Evolutionary conservation across 2,113 vertebrate species (phyloP), one percentile per base, ranked within the genome.

Genomic region (Copsychus sechellarum): DNA sequence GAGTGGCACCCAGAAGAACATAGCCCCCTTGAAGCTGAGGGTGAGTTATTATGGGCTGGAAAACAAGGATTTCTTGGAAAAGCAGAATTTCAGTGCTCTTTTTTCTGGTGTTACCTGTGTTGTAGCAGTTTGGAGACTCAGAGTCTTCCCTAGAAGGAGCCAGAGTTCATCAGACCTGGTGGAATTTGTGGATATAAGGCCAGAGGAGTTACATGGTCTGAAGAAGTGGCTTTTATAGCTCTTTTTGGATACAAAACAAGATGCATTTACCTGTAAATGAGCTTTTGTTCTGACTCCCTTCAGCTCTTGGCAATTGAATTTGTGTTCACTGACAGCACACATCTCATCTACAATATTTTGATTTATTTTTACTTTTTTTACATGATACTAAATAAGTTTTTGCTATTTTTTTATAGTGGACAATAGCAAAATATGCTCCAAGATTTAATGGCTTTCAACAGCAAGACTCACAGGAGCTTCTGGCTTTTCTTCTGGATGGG

Each of bases 381-480:
- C 14, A 4, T 67, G 33, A 43, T 26, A 12, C 12, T 64, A 54
- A 92, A 48, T 43, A 48, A 60, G 3, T 20, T 71, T 31, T 43
- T 86, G 40, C 47, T 53, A 29, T 53, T 42, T 48, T 6, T 42
- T 48, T 6, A 6, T 72, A 99, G 99, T 99, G 99, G 99, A 99
- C 99, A 25, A 99, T 99, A 98, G 99, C 99, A 48, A 99, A 99
- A 96, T 99, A 99, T 12, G 99, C 99, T 26, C 99, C 99, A 5
- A 98, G 99, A 57, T 99, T 99, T 96, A 99, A 99, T 48, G 99
- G 99, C 51, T 99, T 99, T 96, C 99, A 99, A 60, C 99, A 99
- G 95, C 99, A 99, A 97, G 99, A 99, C 90, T 99, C 99, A 3
- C 99, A 99, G 96, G 99, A 99, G 96, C 99, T 99, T 43, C 97